Evolutionary conservation across 2,113 vertebrate genomes (phyloP), one percentile per base, ranked within the genome.

Genomic region (Nesoenas mayeri): DNA sequence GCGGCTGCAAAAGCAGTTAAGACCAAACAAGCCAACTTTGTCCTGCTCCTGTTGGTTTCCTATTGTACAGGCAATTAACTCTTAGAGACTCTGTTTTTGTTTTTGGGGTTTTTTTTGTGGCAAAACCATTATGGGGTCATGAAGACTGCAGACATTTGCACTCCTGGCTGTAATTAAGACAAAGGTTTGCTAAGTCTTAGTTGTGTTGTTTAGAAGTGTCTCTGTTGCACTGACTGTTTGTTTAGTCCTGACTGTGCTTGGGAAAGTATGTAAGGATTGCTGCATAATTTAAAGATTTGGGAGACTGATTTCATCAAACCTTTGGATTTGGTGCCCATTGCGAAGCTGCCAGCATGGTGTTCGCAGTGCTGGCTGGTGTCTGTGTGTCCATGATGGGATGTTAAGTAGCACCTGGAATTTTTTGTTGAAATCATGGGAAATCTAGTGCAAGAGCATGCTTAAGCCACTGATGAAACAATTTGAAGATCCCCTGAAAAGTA

Each of bases 1-100:
- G 67, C 9, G 91, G 91, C 95, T 97, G 90, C 93, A 69, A 94
- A 86, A 95, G 94, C 83, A 79, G 80, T 96, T 71, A 88, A 75
- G 79, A 38, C 51, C 25, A 71, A 88, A 19, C 12, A 6, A 85
- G 83, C 25, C 71, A 64, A 6, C 91, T 50, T 32, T 96, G 95
- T 89, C 94, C 92, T 9, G 65, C 95, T 96, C 78, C 38, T 53
- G 73, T 66, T 95, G 92, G 16, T 88, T 89, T 86, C 77, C 72
- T 78, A 84, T 91, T 90, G 58, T 94, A 91, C 93, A 89, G 94
- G 57, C 94, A 85, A 25, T 96, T 95, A 92, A 70, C 56, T 95
- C 85, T 88, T 57, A 86, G 57, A 80, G 57, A 75, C 44, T 88
- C n/a, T 48, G 15, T 13, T 40, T 40, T 40, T 40, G 40, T 40